A percentile compares a stretch with the other conserved stretches of the same genome.
Evolutionary conservation across 2,113 vertebrate species (phyloP).

Genomic region (Smithornis capensis): DNA sequence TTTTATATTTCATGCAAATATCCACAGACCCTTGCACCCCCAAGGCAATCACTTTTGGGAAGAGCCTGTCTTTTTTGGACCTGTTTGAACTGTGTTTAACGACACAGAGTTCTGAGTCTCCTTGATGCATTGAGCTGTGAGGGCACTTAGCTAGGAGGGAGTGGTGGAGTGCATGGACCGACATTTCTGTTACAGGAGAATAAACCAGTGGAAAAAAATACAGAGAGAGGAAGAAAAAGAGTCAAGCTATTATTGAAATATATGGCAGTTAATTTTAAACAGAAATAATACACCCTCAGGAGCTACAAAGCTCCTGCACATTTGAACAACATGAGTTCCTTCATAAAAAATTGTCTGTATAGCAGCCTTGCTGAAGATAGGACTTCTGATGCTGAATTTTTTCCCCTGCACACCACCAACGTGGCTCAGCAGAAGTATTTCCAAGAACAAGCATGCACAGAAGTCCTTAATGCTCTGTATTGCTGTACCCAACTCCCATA

Average conservation of each 20-base stretch:
- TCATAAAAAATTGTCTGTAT: neutral
- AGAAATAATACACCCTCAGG: fast-evolving
- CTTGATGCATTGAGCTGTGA: fast-evolving
- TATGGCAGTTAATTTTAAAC: neutral
- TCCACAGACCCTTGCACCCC: neutral
- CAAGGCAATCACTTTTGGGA: neutral
- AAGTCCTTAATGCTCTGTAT: neutral
- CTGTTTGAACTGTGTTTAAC: neutral
- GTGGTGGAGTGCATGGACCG: neutral
- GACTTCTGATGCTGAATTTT: neutral
- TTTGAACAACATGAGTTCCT: neutral
- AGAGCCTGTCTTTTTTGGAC: neutral
- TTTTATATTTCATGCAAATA: neutral
- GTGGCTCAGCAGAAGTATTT: neutral
- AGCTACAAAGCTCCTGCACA: neutral
- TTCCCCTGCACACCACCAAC: neutral
- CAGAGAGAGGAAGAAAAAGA: neutral
- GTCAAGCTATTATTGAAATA: neutral
- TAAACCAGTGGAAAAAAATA: neutral
- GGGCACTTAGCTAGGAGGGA: neutral
- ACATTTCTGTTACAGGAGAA: neutral
- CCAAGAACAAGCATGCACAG: neutral
- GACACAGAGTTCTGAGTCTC: neutral
- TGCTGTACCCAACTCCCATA: neutral
- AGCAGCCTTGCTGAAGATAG: neutral